Evolutionary conservation across 1,140 invertebrate species (phyloP).

Genomic region (Sminthurides bifidus): DNA sequence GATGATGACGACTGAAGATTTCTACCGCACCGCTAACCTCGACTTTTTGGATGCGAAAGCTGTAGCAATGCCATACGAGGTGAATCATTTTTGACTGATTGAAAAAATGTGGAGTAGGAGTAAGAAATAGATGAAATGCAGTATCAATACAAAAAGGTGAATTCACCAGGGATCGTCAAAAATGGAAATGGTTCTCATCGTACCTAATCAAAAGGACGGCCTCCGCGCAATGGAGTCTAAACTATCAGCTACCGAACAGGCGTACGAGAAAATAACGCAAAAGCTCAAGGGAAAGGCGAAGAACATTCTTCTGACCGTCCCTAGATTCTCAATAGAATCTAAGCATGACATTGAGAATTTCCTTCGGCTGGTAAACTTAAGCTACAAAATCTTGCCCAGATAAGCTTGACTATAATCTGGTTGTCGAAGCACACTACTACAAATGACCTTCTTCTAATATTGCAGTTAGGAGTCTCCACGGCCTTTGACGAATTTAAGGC

Average conservation of each 20-base stretch:
- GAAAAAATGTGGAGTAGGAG: neutral
- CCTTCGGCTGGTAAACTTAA: constrained; percentile 7
- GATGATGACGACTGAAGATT: constrained; percentile 14
- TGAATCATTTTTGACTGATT: neutral
- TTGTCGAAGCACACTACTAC: no score
- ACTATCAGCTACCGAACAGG: no score
- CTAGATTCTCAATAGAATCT: constrained; percentile 16
- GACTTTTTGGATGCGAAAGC: constrained; percentile 6
- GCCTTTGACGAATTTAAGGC: constrained; percentile 12
- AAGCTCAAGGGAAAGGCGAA: no score
- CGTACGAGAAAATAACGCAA: neutral
- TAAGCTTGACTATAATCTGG: no score
- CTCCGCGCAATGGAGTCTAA: no score
- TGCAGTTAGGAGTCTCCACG: constrained; percentile 6
- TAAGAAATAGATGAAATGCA: no score
- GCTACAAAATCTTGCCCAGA: neutral
- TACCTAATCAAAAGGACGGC: constrained; percentile 10
- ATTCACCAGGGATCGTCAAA: neutral
- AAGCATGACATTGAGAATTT: constrained; percentile 4
- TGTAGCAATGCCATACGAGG: constrained; percentile 13
- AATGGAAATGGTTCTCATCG: constrained; percentile 10
- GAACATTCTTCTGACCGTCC: constrained; percentile 9
- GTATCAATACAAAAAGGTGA: neutral
- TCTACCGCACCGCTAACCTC: neutral
- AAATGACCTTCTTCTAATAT: neutral